These are phyloP conservation scores for Drosophila sordidula DNA, from an alignment of 2,888 invertebrate genomes.

Conservation along the genomic window DNA sequence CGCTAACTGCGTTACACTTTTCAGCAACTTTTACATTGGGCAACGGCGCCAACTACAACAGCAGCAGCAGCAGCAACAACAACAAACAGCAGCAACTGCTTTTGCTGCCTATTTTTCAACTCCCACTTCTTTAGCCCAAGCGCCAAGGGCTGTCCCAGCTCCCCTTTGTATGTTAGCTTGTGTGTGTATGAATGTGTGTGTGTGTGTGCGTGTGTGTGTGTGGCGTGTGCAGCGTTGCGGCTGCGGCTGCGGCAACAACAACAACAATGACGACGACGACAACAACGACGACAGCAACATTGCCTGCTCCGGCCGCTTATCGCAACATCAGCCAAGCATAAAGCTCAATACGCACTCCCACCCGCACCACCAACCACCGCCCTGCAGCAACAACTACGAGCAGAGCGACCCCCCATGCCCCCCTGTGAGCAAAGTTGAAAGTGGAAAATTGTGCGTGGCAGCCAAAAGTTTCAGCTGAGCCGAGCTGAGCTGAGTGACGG, in stretches of 20 bases:
- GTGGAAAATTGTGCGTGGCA: conserved; percentile 78
- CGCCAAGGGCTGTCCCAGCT: conserved; percentile 45
- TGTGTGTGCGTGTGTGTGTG: conserved; percentile 26
- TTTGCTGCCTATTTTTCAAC: conserved; percentile 66
- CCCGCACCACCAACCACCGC: conserved; percentile 36
- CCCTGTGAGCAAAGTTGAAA: conserved; percentile 62
- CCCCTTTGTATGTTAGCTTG: neutral
- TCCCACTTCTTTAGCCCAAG: conserved; percentile 22
- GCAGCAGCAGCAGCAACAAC: conserved; percentile 44
- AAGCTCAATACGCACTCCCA: conserved; percentile 60
- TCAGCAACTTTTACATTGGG: conserved; percentile 74
- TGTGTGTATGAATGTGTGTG: neutral
- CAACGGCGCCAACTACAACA: conserved; percentile 74
- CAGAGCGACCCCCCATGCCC: conserved; percentile 1
- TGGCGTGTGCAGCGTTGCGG: conserved; percentile 75
- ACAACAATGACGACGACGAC: conserved; percentile 26
- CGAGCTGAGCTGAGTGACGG: conserved; percentile 55
- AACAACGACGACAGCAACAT: conserved; percentile 49
- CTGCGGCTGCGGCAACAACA: conserved; percentile 61
- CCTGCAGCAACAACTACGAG: conserved; percentile 26
- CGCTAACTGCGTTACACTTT: conserved; percentile 73
- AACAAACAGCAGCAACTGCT: conserved; percentile 26
- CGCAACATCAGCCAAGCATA: conserved; percentile 80
- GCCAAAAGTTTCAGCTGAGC: conserved; percentile 65
- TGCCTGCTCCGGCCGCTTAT: conserved; percentile 64